These are phyloP conservation scores for Ameiurus melas DNA, from an alignment of 2,113 vertebrate genomes.

Conservation along the genomic window DNA sequence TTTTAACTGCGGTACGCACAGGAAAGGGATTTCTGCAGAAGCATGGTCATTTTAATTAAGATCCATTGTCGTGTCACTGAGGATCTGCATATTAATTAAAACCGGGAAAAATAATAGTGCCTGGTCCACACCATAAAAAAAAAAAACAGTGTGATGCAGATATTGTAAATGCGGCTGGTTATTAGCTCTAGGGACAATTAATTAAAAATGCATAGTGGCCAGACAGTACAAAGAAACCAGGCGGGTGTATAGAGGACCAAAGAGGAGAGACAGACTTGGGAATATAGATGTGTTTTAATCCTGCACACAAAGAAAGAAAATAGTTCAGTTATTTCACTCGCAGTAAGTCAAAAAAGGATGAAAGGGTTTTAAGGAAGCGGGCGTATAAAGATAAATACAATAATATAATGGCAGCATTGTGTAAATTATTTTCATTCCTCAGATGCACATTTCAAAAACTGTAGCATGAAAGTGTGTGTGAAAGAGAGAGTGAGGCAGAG, in stretches of 20 bases:
- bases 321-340: neutral
- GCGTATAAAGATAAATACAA: neutral
- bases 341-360: neutral
- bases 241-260: neutral
- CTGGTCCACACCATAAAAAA: neutral
- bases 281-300: conserved; percentile 7
- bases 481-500: neutral
- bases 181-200: conserved; percentile 6
- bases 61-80: conserved; percentile 21
- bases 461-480: neutral
- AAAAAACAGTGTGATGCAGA: neutral
- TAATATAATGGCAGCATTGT: neutral
- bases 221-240: neutral
- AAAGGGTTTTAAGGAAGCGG: neutral
- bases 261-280: neutral
- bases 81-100: conserved; percentile 42
- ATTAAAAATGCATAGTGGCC: conserved; percentile 16
- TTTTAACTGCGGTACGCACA: neutral
- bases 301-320: neutral
- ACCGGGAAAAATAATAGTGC: neutral
- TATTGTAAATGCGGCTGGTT: conserved; percentile 9
- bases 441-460: neutral
- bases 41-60: conserved; percentile 39
- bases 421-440: neutral
- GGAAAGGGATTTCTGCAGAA: neutral